phyloP scores from a whole-genome alignment of 2,113 vertebrate genomes.

The Pachycephala philippinensis region DNA sequence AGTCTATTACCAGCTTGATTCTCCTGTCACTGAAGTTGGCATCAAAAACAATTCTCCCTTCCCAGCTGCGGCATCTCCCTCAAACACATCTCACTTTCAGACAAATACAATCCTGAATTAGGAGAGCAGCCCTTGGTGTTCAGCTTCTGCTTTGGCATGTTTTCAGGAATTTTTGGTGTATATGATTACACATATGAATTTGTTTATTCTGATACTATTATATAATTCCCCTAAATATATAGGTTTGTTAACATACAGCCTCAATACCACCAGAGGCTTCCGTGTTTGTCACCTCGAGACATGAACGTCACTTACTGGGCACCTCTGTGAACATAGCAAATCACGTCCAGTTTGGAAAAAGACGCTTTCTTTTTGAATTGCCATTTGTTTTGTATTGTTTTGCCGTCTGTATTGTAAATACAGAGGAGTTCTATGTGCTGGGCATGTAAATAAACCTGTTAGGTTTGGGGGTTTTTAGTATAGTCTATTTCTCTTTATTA shows the following conservation, averaged over 20 bases:
- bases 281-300: accelerated
- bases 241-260: not conserved
- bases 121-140: not conserved
- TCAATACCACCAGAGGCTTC: not conserved
- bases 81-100: not conserved
- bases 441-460: conserved; percentile 54
- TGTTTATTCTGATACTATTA: not conserved
- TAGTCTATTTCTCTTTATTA: conserved; percentile 61
- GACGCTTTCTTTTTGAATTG: not conserved
- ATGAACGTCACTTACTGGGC: not conserved
- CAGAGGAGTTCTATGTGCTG: conserved; percentile 14
- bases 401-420: not conserved
- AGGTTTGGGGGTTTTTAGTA: not conserved
- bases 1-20: not conserved
- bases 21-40: not conserved
- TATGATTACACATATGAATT: too few relatives aligned
- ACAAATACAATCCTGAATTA: not conserved
- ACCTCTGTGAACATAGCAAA: not conserved
- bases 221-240: not conserved
- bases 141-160: not conserved
- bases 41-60: not conserved
- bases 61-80: not conserved
- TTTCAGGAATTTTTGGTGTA: not conserved
- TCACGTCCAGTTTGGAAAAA: not conserved
- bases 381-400: conserved; percentile 30